phyloP scores from a whole-genome alignment of 2,113 vertebrate genomes.

The Elanus axillaris region DNA sequence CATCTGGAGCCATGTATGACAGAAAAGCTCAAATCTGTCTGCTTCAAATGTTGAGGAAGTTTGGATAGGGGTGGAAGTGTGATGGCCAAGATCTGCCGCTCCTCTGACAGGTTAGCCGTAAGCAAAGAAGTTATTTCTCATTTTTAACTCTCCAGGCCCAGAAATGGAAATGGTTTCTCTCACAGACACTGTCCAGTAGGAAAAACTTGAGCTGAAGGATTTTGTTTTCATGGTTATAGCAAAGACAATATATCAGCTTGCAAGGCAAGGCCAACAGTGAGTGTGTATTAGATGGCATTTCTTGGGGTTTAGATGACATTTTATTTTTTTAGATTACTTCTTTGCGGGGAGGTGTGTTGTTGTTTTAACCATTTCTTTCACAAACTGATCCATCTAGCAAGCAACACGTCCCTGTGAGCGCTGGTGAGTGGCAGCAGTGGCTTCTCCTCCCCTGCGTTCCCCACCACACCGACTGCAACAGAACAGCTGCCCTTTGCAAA shows the following conservation, averaged over 20 bases:
- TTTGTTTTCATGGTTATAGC: not conserved
- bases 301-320: not conserved
- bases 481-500: not conserved
- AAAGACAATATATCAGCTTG: not conserved
- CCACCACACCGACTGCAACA: rapidly evolving
- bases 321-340: not conserved
- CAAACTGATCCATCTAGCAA: not conserved
- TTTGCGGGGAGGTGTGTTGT: too few relatives aligned
- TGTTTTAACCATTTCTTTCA: not conserved
- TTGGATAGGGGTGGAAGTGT: not conserved
- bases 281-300: not conserved
- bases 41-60: not conserved
- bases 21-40: not conserved
- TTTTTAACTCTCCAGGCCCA: not conserved
- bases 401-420: not conserved
- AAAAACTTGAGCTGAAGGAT: not conserved
- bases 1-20: not conserved
- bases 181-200: not conserved
- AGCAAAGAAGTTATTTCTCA: not conserved
- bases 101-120: not conserved
- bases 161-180: not conserved
- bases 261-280: not conserved
- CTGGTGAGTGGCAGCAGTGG: not conserved
- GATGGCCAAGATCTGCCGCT: not conserved
- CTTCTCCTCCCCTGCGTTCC: not conserved